Evolutionary conservation across 2,888 invertebrate genomes (phyloP), one percentile per base, ranked within the genome.

Genomic region (Calliopum simillimum): DNA sequence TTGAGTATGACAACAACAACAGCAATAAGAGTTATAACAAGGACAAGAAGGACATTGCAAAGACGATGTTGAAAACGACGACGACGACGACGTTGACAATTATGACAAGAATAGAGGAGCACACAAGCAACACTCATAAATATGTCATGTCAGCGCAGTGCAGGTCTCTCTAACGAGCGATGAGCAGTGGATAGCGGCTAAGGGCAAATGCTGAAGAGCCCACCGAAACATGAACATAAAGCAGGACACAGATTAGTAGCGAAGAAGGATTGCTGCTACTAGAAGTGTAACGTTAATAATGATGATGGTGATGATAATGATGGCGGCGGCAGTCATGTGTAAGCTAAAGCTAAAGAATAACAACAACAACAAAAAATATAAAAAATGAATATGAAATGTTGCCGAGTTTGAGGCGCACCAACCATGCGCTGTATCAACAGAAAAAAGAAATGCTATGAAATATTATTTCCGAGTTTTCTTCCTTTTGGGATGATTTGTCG

Each of bases 21-120:
- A 13, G 4, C 49, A 8, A 41, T 41, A 23, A 43, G 16, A 14
- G 16, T n/a, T 16, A 19, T 21, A 53, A 59, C 43, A 43, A 56
- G 19, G 51, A 43, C 12, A 51, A 59, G 16, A 56, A 16, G 62
- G 21, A 19, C 12, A 55, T 19, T 19, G 41, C 16, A 11, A 21
- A 16, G 53, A n/a, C 12, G 56, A 58, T 16, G 49, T 11, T 58
- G 61, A 61, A 61, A 23, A 49, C 33, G 46, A 23, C 63, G 4
- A 41, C 47, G 43, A 51, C 64, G 68, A 67, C 73, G 73, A 74
- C 73, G 73, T 75, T 77, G 76, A 76, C 78, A 80, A 78, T 80
- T 78, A 79, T 77, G 78, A 77, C 73, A 61, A 66, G 65, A 61
- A 65, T 33, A 33, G 69, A 65, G 62, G 49, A 44, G 58, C 64